Base-by-base conservation (phyloP, 1,140 invertebrate species). In the Aradophagus sp. region DNA sequence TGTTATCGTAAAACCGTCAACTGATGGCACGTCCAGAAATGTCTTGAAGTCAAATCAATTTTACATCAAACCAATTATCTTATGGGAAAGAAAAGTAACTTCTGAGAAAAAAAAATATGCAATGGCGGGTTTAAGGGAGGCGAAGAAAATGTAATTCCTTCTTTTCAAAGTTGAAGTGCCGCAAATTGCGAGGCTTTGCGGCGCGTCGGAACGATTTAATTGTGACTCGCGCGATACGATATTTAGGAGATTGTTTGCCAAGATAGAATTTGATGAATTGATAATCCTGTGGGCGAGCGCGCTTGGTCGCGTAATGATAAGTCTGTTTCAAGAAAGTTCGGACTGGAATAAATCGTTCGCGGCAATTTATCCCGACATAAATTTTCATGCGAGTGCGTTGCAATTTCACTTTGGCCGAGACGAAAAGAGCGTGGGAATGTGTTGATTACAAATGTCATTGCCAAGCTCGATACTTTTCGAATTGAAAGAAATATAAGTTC, bases 211-310 rank as follows among this genome's bases (percentile, higher is more conserved):
- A 39, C 12, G 26, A 59, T 45, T 67, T 52, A 52, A 61, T 67
- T 67, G 34, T 32, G 16, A 14, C 47, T 45, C 47, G 36, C 8
- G 35, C n/a, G 34, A 41, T 35, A 16, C 8, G 34, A 61, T 55
- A 61, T 55, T 62, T 50, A 41, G 4, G 31, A 56, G 34, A 69
- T 56, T 62, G 44, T 69, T 55, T 62, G 50, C 45, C 31, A n/a
- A 35, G 50, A 62, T 61, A 23, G 23, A 69, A 69, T 50, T 62
- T 61, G 56, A 68, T 68, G 56, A 62, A 69, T 69, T 62, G 56
- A 58, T 62, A 42, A 68, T 61, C 48, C 50, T 69, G 10, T n/a
- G 56, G 15, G 15, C 10, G 10, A 50, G 38, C 13, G 31, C 42
- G 34, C n/a, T 42, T 56, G 38, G 26, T 29, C 36, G 52, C n/a